phyloP scores from a whole-genome alignment of 2,888 invertebrate species.

The Yponomeuta sedellus region DNA sequence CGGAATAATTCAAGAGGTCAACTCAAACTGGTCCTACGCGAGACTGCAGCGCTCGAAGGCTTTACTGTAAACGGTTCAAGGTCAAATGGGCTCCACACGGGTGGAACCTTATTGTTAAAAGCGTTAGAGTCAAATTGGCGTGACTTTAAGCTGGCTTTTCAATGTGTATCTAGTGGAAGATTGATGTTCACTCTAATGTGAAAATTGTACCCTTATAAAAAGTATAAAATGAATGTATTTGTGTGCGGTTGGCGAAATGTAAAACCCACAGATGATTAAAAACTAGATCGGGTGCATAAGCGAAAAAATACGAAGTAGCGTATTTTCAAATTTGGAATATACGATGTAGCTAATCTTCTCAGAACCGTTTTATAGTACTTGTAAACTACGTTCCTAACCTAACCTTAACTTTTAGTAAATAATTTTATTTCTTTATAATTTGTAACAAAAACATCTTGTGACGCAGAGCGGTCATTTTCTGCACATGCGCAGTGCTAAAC shows the following conservation, averaged over 20 bases:
- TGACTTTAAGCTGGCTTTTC: neutral
- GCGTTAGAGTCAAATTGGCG: neutral
- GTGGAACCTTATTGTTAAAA: neutral
- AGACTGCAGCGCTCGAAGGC: slow-evolving; percentile 47
- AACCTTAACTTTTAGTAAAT: no score
- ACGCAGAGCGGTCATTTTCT: slow-evolving; percentile 28
- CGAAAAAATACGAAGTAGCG: no score
- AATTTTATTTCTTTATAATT: neutral
- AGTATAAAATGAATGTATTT: neutral
- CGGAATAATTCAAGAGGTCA: neutral
- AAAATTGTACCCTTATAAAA: neutral
- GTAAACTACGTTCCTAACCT: neutral
- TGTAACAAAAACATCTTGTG: slow-evolving; percentile 33
- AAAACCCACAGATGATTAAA: no score
- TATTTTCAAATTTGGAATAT: no score
- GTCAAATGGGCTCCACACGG: slow-evolving; percentile 24
- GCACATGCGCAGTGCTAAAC: slow-evolving; percentile 30
- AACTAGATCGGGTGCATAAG: no score
- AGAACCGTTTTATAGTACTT: neutral
- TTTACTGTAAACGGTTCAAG: slow-evolving; percentile 48
- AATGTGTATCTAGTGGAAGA: neutral
- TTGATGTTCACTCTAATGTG: neutral
- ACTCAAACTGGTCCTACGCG: slow-evolving; percentile 24
- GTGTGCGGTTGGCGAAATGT: no score
- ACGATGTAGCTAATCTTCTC: no score